Base-by-base conservation (phyloP, 2,888 invertebrate species). In the Oscheius sp. region DNA sequence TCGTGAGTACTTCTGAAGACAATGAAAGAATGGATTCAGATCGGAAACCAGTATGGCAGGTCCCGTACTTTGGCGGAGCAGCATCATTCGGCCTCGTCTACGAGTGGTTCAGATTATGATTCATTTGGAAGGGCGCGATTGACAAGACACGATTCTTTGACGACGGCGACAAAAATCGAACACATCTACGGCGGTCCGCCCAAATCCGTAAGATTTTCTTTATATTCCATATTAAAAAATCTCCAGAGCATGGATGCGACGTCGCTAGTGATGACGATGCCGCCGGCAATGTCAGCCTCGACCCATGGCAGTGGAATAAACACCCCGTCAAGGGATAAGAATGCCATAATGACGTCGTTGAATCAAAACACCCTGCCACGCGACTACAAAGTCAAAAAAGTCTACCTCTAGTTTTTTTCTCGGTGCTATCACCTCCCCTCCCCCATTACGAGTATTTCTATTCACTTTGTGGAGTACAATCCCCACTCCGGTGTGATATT, bases 381-480 rank as follows among this genome's bases (percentile, higher is more conserved):
- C 44, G 85, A 85, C 61, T 85, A 85, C 63, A 84, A 82, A 73
- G 84, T 85, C 47, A 85, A 84, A 72, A 85, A 84, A 65, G 85
- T 85, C 33, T 85, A 85, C 68, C 56, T 85, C 47, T 85, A 78
- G 74, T 28, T 41, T 22, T 14, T 32, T n/a, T 51, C 51, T 26
- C 51, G 28, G 51, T 30, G 51, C 51, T 20, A 20, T 5, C 22
- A 20, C 1, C 47, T 2, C n/a, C 17, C 26, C 57, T 36, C 20
- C 33, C 54, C 32, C 6, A 14, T 38, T 59, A 59, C 59, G 59
- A 59, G 59, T 59, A 59, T n/a, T 32, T 41, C 59, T 54, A 33
- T 54, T 59, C 59, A 59, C 59, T 59, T 59, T 26, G 22, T 33
- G 59, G 59, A 59, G 59, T 59, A 28, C 26, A 59, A 44, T 22